Conservation (phyloP, 2,888 invertebrate genomes). For the Polyploca ridens region DNA sequence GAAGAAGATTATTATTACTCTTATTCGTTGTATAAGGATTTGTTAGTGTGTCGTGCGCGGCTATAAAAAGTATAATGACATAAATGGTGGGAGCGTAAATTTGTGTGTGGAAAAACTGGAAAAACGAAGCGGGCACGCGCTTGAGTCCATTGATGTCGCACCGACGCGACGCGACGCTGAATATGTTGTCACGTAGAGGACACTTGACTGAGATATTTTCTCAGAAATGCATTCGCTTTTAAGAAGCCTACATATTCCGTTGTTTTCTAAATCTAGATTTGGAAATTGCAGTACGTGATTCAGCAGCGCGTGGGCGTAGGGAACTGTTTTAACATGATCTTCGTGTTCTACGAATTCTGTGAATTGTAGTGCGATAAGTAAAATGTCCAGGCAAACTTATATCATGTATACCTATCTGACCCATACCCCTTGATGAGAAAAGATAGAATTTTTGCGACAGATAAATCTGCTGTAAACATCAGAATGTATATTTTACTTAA, state of each 20-base stretch:
- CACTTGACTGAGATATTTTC: conserved; percentile 56
- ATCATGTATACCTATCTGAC: background rate
- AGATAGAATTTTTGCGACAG: conserved; percentile 9
- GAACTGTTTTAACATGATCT: conserved; percentile 44
- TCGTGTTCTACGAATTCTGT: conserved; percentile 47
- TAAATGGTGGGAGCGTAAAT: conserved; percentile 35
- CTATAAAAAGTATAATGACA: conserved; percentile 35
- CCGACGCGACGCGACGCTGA: conserved; percentile 38
- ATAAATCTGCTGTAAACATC: too few relatives aligned
- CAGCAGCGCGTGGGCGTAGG: conserved; percentile 56
- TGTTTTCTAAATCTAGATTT: conserved; percentile 71
- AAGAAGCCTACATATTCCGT: conserved; percentile 58
- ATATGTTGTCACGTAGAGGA: conserved; percentile 63
- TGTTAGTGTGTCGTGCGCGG: conserved; percentile 32
- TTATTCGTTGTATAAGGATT: conserved; percentile 29
- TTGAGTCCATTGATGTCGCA: conserved; percentile 61
- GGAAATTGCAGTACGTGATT: conserved; percentile 72
- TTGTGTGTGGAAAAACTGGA: conserved; percentile 55
- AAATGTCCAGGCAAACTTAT: conserved; percentile 31
- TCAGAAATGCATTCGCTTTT: conserved; percentile 67
- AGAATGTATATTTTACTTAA: too few relatives aligned
- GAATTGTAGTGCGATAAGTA: conserved; percentile 46
- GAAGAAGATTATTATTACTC: conserved; percentile 42
- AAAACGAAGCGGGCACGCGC: conserved; percentile 53
- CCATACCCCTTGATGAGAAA: background rate